A percentile compares a stretch with the other conserved stretches of the same genome.
These are phyloP conservation scores for Ctenicera cuprea DNA, from an alignment of 2,888 invertebrate genomes.

Conservation along the genomic window DNA sequence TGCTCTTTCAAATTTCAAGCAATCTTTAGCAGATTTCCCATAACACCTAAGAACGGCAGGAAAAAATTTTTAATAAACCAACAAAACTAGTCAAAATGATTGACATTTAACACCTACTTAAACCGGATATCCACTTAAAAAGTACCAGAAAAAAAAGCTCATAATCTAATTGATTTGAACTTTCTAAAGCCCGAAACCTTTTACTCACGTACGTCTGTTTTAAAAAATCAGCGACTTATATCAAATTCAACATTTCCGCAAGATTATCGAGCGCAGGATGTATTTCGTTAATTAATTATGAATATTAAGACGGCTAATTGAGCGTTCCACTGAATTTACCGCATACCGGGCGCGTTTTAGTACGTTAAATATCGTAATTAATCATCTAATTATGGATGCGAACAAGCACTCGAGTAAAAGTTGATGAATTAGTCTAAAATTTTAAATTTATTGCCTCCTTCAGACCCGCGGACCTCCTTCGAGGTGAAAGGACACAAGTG, in stretches of 20 bases:
- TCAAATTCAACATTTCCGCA: background rate
- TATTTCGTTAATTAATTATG: conserved; percentile 23
- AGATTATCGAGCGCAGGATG: conserved; percentile 11
- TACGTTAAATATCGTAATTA: conserved; percentile 22
- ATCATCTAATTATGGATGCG: conserved; percentile 33
- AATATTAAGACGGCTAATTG: conserved; percentile 31
- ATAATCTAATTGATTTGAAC: conserved; percentile 13
- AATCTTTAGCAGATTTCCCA: too few species aligned
- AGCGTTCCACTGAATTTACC: conserved; percentile 27
- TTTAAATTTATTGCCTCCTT: conserved; percentile 19
- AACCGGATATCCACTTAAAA: conserved; percentile 10
- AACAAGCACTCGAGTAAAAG: conserved; percentile 33
- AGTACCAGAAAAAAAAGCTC: background rate
- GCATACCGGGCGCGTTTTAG: conserved; percentile 9
- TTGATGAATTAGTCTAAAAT: conserved; percentile 38
- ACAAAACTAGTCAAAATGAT: conserved; percentile 19
- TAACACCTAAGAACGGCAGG: too few species aligned
- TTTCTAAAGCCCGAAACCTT: conserved; percentile 34
- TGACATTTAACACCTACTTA: conserved; percentile 10
- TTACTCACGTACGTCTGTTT: conserved; percentile 30
- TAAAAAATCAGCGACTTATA: background rate
- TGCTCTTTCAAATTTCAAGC: too few species aligned
- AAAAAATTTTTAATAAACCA: background rate
- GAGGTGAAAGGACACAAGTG: conserved; percentile 44
- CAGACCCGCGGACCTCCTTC: conserved; percentile 16